Conservation (phyloP, 64 coral and sea anemone species). For the Platygyra sinensis region DNA sequence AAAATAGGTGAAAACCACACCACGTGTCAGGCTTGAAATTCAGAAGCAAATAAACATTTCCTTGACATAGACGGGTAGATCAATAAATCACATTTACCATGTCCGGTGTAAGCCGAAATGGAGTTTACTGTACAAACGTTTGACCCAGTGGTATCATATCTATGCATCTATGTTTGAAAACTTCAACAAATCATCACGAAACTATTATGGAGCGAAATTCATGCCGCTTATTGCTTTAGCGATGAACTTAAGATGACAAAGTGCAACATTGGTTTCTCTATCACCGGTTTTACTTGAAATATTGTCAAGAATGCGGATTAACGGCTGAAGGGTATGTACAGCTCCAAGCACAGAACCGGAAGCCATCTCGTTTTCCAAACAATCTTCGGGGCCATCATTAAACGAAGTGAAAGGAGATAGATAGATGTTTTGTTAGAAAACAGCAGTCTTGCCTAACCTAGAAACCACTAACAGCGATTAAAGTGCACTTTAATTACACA, state of each 20-base stretch:
- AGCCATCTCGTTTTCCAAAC: background rate
- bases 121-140: slow-evolving; percentile 40
- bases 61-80: background rate
- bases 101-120: background rate
- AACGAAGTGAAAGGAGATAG: background rate
- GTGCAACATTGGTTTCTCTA: background rate
- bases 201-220: background rate
- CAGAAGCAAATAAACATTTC: slow-evolving; percentile 24
- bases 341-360: background rate
- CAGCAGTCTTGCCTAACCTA: background rate
- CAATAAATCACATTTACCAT: slow-evolving; percentile 35
- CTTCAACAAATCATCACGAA: background rate
- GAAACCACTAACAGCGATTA: background rate
- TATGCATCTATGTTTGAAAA: background rate
- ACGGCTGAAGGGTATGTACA: background rate
- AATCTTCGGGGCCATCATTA: background rate
- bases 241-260: background rate
- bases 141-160: background rate
- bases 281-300: background rate
- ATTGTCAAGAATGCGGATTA: background rate
- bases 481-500: background rate
- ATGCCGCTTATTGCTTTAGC: background rate
- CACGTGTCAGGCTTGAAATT: background rate
- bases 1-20: background rate
- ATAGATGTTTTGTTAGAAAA: background rate